phyloP scores from a whole-genome alignment of 2,113 vertebrate genomes.

The Calyptommatus sinebrachiatus region DNA sequence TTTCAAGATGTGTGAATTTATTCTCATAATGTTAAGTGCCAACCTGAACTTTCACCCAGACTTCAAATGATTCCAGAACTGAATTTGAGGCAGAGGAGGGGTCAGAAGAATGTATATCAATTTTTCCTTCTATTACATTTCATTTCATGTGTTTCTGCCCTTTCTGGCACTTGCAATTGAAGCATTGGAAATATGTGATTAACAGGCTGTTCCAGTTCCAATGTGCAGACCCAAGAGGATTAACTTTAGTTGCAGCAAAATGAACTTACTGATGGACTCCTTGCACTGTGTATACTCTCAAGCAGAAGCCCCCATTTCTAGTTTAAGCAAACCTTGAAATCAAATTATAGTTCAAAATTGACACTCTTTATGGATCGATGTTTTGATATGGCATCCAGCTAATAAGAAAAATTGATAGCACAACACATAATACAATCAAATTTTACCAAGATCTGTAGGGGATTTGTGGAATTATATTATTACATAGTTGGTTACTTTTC shows the following conservation, averaged over 20 bases:
- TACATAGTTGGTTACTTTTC: too few species aligned
- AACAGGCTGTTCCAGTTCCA: slow-evolving; percentile 20
- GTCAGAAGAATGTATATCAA: neutral
- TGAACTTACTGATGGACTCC: slow-evolving; percentile 21
- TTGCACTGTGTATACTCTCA: slow-evolving; percentile 24
- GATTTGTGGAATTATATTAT: neutral
- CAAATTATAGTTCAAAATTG: slow-evolving; percentile 29
- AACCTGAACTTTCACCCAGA: slow-evolving; percentile 17
- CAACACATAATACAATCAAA: neutral
- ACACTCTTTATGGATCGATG: slow-evolving; percentile 22
- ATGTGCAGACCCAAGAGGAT: slow-evolving; percentile 23
- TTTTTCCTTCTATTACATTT: slow-evolving; percentile 9
- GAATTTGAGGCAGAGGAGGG: slow-evolving; percentile 8
- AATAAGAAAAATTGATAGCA: slow-evolving; percentile 5
- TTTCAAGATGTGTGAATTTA: slow-evolving; percentile 12
- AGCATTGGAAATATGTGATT: slow-evolving; percentile 25
- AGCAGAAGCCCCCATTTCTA: neutral
- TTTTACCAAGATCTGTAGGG: slow-evolving; percentile 3
- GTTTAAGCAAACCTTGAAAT: neutral
- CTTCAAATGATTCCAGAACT: neutral
- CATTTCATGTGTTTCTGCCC: neutral
- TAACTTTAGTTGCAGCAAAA: slow-evolving; percentile 21
- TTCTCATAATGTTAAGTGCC: slow-evolving; percentile 11
- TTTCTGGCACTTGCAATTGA: neutral
- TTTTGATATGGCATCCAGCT: neutral